A percentile compares a stretch with the other conserved stretches of the same genome.
Conservation (phyloP, 2,888 invertebrate genomes). For the Hemithea aestivaria region DNA sequence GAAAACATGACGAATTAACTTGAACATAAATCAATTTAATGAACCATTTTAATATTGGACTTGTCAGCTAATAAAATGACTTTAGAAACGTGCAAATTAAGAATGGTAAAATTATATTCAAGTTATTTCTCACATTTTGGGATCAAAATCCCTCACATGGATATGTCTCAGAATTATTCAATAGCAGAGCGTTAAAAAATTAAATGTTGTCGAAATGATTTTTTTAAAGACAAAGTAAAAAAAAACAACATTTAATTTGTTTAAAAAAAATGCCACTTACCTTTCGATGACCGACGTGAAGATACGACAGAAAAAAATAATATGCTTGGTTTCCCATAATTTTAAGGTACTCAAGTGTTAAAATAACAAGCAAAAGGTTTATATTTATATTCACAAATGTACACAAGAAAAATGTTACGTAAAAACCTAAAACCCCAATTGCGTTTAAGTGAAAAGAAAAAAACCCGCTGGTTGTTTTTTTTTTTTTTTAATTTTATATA, state of each 20-base stretch:
- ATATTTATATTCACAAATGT: too few relatives aligned
- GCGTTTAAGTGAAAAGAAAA: too few relatives aligned
- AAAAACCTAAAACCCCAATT: too few relatives aligned
- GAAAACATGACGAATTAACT: slow-evolving; percentile 7
- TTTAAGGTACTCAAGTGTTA: too few relatives aligned
- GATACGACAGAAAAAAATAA: slow-evolving; percentile 2
- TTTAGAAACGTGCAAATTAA: background rate
- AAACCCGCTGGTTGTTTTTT: too few relatives aligned
- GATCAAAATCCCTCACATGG: slow-evolving; percentile 31
- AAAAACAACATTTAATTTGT: slow-evolving; percentile 22
- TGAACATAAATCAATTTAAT: slow-evolving; percentile 8
- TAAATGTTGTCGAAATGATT: slow-evolving; percentile 16
- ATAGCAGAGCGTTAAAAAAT: slow-evolving; percentile 22
- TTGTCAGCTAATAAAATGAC: background rate
- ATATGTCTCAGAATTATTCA: slow-evolving; percentile 31
- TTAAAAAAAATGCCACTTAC: slow-evolving; percentile 18
- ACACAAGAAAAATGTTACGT: too few relatives aligned
- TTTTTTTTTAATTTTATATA: too few relatives aligned
- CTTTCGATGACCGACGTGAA: slow-evolving; percentile 15
- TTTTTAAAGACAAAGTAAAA: too few relatives aligned
- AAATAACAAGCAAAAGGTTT: too few relatives aligned
- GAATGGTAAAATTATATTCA: slow-evolving; percentile 9
- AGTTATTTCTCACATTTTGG: slow-evolving; percentile 15
- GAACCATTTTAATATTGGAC: background rate
- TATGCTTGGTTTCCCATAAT: slow-evolving; percentile 18